Base-by-base conservation (phyloP, 2,797 vertebrate species). In the Miichthys miiuy region DNA sequence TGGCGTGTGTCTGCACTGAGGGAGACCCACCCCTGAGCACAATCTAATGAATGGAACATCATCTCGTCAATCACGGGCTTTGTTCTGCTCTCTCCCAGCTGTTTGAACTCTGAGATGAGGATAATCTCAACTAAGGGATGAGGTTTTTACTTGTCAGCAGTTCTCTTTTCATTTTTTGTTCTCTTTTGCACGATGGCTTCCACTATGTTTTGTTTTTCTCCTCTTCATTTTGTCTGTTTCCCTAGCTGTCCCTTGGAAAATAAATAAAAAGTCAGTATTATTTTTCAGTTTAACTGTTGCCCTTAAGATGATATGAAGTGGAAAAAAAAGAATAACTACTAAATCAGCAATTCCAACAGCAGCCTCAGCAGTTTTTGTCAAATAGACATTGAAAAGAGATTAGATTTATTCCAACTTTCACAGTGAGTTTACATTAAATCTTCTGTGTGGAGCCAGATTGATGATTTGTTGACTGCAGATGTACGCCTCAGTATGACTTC, bases 21-120 rank as follows among this genome's bases (percentile, higher is more conserved):
- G 78, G 82, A 92, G 89, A 88, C 86, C 90, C 85, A 68, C 81
- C 89, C 89, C 81, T 57, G 5, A 91, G 88, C 88, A 71, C 87
- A 88, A 87, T 92, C 90, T 90, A 91, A 92, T 93, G 91, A 94
- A 92, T 92, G 92, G 89, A 92, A 88, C 91, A 87, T 87, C 83
- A 62, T 90, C 90, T 86, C 78, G 77, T 94, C 92, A 93, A 92
- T 94, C 90, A 87, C 4, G 21, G 68, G 77, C 91, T 93, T 94
- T 94, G 92, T 94, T 89, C 89, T 79, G 75, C 68, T 78, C 82
- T 63, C 63, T 76, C 76, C 55, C 76, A 77, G 78, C 87, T 86
- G 81, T 91, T 93, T 92, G 87, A 90, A 86, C 88, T 89, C 87
- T 1, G 61, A 89, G 72, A 84, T 58, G 3, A 70, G 86, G 74